A percentile compares a stretch with the other conserved stretches of the same genome.
phyloP scores from a whole-genome alignment of 30 jellyfish, hydroid and myxozoan genomes.

The Haliclystus octoradiatus region DNA sequence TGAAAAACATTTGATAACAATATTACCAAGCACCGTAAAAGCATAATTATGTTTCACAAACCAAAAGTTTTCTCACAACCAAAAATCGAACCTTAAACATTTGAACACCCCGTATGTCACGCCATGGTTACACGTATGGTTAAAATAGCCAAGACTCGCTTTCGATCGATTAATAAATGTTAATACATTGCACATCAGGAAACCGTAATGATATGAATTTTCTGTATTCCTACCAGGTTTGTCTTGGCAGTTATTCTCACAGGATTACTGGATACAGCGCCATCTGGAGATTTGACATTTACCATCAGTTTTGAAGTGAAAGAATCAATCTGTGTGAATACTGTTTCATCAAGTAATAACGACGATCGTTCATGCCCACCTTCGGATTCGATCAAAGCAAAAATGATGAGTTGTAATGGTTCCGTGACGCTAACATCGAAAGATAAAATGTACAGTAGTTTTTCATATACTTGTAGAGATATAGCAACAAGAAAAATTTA shows the following conservation, averaged over 20 bases:
- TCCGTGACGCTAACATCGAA: neutral
- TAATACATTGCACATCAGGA: too few species aligned
- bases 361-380: neutral
- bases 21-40: too few species aligned
- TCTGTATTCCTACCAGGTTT: neutral
- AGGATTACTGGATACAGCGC: neutral
- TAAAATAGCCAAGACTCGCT: too few species aligned
- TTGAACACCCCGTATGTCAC: too few species aligned
- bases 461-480: neutral
- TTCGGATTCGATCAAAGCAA: neutral
- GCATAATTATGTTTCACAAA: too few species aligned
- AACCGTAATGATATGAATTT: too few species aligned
- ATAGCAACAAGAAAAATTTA: too few species aligned
- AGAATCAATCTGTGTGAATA: neutral
- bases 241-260: neutral
- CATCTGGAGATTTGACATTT: neutral
- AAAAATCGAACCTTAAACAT: too few species aligned
- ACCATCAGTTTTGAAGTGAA: neutral
- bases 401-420: neutral
- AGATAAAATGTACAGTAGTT: neutral
- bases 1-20: too few species aligned
- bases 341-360: neutral
- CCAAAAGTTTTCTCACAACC: too few species aligned
- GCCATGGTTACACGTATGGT: too few species aligned
- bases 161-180: too few species aligned